Conservation (phyloP, 2,113 vertebrate genomes). For the Prionailurus viverrinus region DNA sequence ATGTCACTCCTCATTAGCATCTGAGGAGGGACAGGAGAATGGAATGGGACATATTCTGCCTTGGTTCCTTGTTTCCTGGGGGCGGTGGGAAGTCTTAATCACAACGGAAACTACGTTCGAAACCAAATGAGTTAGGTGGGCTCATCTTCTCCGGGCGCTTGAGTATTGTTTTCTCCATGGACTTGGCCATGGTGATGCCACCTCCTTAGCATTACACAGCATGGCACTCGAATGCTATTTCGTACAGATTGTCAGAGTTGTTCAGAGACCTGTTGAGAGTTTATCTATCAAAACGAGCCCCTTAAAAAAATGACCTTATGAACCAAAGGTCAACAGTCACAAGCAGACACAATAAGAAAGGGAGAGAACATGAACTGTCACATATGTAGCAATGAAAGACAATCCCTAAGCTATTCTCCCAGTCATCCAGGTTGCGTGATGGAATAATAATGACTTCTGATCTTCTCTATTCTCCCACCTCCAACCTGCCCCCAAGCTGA, state of each 20-base stretch:
- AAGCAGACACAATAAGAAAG: not conserved
- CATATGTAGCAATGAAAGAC: not conserved
- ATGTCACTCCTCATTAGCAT: not conserved
- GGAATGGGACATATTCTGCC: not conserved
- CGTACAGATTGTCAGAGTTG: not conserved
- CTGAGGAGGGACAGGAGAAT: not conserved
- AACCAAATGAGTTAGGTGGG: not conserved
- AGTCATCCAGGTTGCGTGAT: not conserved
- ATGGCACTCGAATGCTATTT: not conserved
- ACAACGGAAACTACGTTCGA: not conserved
- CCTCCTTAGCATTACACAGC: not conserved
- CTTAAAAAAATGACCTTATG: not conserved
- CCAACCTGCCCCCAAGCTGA: too few relatives aligned
- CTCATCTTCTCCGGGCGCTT: fast-evolving
- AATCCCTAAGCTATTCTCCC: not conserved
- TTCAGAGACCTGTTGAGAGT: not conserved
- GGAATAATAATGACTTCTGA: not conserved
- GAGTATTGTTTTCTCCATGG: fast-evolving
- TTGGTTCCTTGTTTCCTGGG: not conserved
- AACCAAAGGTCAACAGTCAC: not conserved
- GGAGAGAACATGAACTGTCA: not conserved
- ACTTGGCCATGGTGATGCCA: fast-evolving
- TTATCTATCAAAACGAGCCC: not conserved
- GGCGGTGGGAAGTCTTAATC: not conserved
- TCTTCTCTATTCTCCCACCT: not conserved